Evolutionary conservation across 2,113 vertebrate species (phyloP).

Genomic region (Thalassarche chlororhynchos): DNA sequence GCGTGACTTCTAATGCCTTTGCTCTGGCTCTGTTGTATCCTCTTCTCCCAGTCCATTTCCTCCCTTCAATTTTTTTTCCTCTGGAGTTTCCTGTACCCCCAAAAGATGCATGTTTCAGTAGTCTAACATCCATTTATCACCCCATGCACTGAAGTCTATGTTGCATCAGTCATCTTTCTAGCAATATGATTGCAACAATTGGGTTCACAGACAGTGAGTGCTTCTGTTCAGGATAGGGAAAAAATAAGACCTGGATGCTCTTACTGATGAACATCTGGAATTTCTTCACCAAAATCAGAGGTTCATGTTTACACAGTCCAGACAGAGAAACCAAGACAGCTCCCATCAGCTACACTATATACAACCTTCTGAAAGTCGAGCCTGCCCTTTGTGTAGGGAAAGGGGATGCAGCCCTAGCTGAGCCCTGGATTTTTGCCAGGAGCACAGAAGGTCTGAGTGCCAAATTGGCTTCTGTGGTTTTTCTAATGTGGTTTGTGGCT

Average conservation of each 20-base stretch:
- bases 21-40: background rate
- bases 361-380: background rate
- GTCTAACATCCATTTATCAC: background rate
- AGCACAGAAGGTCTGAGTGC: constrained; percentile 39
- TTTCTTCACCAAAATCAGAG: background rate
- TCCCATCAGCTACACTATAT: background rate
- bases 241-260: background rate
- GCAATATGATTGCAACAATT: background rate
- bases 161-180: background rate
- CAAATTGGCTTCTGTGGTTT: constrained; percentile 58
- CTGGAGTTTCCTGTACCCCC: background rate
- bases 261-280: background rate
- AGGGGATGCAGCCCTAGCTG: background rate
- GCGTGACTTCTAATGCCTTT: background rate
- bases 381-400: background rate
- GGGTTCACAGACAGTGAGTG: background rate
- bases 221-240: background rate
- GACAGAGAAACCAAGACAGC: background rate
- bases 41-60: background rate
- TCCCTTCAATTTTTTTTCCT: background rate
- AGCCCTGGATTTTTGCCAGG: constrained; percentile 33
- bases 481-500: constrained; percentile 64
- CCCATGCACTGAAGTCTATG: background rate
- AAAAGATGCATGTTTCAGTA: background rate
- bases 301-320: background rate